These are phyloP conservation scores for Palythoa grandis DNA, from an alignment of 92 coral and sea anemone genomes.

Conservation along the genomic window DNA sequence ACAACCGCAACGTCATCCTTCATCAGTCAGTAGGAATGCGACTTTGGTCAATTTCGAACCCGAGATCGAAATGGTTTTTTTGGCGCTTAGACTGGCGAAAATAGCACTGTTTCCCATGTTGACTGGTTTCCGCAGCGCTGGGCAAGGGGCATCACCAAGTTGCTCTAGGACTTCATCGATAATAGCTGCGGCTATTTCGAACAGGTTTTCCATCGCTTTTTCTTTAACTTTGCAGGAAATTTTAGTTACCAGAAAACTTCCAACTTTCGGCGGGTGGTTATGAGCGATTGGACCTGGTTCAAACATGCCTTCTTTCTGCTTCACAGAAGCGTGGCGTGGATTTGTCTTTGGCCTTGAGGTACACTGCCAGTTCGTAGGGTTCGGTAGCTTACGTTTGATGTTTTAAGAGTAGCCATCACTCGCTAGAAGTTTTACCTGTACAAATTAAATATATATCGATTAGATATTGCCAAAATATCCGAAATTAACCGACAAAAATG, in stretches of 20 bases:
- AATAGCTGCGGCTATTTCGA: not conserved
- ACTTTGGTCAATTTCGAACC: not conserved
- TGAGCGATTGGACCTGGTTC: not conserved
- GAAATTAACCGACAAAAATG: no score
- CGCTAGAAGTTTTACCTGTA: no score
- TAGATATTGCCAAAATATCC: no score
- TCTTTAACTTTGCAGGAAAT: not conserved
- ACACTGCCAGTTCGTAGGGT: no score
- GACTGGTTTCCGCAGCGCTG: not conserved
- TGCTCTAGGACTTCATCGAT: not conserved
- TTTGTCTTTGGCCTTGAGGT: not conserved
- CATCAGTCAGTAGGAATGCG: slow-evolving; percentile 14
- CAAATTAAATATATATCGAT: no score
- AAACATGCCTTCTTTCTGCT: not conserved
- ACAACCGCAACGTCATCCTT: not conserved
- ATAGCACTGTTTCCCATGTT: slow-evolving; percentile 16
- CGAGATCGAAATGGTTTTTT: slow-evolving; percentile 1
- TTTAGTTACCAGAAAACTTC: not conserved
- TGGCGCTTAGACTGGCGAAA: not conserved
- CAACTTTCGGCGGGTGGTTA: not conserved
- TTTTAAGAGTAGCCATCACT: no score
- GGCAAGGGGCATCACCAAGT: not conserved
- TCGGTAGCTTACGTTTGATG: no score
- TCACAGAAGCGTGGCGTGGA: not conserved
- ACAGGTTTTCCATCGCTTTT: not conserved